phyloP scores from a whole-genome alignment of 2,888 invertebrate species.

The Chrysolina haemoptera region DNA sequence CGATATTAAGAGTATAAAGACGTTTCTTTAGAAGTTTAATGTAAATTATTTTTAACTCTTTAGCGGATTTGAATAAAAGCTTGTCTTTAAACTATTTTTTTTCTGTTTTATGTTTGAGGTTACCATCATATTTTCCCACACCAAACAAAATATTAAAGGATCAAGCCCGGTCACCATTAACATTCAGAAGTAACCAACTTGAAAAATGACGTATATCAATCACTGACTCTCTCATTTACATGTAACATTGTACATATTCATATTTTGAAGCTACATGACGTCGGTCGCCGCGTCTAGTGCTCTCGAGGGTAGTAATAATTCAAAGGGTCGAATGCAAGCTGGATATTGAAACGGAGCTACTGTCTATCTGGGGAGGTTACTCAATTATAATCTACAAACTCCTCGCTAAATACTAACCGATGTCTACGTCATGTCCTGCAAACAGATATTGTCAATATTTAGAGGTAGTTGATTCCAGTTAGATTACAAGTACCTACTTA shows the following conservation, averaged over 20 bases:
- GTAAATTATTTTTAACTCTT: too few species aligned
- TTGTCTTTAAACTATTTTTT: too few species aligned
- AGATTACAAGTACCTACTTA: background rate
- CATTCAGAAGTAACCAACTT: background rate
- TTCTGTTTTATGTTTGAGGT: too few species aligned
- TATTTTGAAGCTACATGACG: conserved; percentile 34
- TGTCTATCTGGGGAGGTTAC: conserved; percentile 48
- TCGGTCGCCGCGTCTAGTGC: conserved; percentile 27
- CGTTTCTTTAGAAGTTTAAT: too few species aligned
- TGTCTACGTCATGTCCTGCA: conserved; percentile 36
- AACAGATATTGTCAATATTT: conserved; percentile 30
- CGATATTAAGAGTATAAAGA: too few species aligned
- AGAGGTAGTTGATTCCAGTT: conserved; percentile 7
- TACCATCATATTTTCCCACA: too few species aligned
- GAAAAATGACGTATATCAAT: conserved; percentile 35
- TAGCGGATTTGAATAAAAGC: too few species aligned
- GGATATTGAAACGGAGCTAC: conserved; percentile 43
- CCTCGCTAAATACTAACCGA: conserved; percentile 47
- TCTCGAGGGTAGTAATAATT: conserved; percentile 37
- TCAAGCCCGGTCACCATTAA: background rate
- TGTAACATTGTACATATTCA: conserved; percentile 39
- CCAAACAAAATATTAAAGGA: background rate
- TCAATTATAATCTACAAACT: conserved; percentile 56
- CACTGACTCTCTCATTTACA: conserved; percentile 31
- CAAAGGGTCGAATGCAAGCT: conserved; percentile 37